These are phyloP conservation scores for Orchesellides sinensis DNA, from an alignment of 2,888 invertebrate species.

Conservation along the genomic window DNA sequence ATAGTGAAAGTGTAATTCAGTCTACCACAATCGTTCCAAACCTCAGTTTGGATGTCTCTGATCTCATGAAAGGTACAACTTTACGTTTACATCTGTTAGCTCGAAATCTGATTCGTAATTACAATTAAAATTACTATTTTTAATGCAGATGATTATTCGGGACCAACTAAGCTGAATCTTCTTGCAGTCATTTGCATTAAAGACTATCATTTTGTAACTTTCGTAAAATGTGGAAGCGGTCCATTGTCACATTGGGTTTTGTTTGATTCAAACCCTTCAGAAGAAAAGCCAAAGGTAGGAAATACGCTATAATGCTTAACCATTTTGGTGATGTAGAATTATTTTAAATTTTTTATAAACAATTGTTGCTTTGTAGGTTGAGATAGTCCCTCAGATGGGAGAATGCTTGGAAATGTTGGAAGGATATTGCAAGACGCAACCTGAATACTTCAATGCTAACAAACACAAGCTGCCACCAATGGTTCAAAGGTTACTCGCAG, in stretches of 20 bases:
- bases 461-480: slow-evolving; percentile 64
- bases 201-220: slow-evolving; percentile 91
- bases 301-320: slow-evolving; percentile 7
- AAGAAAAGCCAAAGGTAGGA: slow-evolving; percentile 67
- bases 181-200: slow-evolving; percentile 68
- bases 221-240: slow-evolving; percentile 94
- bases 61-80: slow-evolving; percentile 56
- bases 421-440: slow-evolving; percentile 49
- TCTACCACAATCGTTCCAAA: slow-evolving; percentile 68
- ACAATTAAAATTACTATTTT: not conserved
- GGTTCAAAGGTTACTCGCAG: slow-evolving; percentile 65
- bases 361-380: slow-evolving; percentile 45
- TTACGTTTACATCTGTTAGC: not conserved
- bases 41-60: slow-evolving; percentile 58
- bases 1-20: slow-evolving; percentile 63
- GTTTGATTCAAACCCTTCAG: slow-evolving; percentile 88
- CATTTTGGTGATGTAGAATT: not conserved
- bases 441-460: slow-evolving; percentile 54
- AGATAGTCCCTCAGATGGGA: slow-evolving; percentile 70
- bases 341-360: not conserved
- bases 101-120: not conserved
- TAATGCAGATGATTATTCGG: slow-evolving; percentile 27
- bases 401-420: slow-evolving; percentile 67
- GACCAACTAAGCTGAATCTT: slow-evolving; percentile 55
- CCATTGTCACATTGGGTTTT: slow-evolving; percentile 97